Evolutionary conservation across 2,888 invertebrate species (phyloP).

Genomic region (Ophion ellenae): DNA sequence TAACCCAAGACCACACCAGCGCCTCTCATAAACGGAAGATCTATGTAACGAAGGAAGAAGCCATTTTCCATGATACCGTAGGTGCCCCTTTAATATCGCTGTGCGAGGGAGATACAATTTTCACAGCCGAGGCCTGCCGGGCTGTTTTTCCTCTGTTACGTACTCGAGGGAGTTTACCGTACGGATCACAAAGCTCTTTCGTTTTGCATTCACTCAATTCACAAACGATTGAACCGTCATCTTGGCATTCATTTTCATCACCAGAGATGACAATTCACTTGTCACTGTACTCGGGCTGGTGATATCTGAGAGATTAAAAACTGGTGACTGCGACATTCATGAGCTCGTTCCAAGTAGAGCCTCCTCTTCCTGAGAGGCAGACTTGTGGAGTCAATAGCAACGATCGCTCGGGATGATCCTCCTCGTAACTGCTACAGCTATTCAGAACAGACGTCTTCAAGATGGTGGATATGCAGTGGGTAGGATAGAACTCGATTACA

Average conservation of each 20-base stretch:
- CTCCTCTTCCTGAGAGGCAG: slow-evolving; percentile 2
- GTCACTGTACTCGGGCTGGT: slow-evolving; percentile 4
- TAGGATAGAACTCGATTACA: not conserved
- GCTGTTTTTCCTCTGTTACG: not conserved
- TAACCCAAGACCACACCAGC: slow-evolving; percentile 44
- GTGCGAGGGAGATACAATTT: slow-evolving; percentile 7
- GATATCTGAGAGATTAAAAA: slow-evolving; percentile 9
- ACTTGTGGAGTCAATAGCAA: slow-evolving; percentile 12
- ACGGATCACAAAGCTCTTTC: slow-evolving; percentile 10
- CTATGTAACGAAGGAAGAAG: slow-evolving; percentile 37
- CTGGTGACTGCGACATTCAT: not conserved
- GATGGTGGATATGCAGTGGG: not conserved
- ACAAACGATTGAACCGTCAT: slow-evolving; percentile 18
- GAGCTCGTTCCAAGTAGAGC: slow-evolving; percentile 33
- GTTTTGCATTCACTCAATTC: slow-evolving; percentile 15
- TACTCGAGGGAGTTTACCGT: slow-evolving; percentile 19
- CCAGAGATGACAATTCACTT: slow-evolving; percentile 11
- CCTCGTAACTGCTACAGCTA: not conserved
- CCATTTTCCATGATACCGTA: slow-evolving; percentile 30
- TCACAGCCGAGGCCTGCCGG: not conserved
- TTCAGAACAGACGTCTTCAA: not conserved
- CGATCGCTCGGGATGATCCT: slow-evolving; percentile 12
- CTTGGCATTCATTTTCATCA: slow-evolving; percentile 21
- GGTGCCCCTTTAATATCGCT: slow-evolving; percentile 49
- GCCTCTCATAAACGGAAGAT: slow-evolving; percentile 63